A percentile compares a stretch with the other conserved stretches of the same genome.
These are phyloP conservation scores for Tiliacea citrago DNA, from an alignment of 2,888 invertebrate genomes.

Conservation along the genomic window DNA sequence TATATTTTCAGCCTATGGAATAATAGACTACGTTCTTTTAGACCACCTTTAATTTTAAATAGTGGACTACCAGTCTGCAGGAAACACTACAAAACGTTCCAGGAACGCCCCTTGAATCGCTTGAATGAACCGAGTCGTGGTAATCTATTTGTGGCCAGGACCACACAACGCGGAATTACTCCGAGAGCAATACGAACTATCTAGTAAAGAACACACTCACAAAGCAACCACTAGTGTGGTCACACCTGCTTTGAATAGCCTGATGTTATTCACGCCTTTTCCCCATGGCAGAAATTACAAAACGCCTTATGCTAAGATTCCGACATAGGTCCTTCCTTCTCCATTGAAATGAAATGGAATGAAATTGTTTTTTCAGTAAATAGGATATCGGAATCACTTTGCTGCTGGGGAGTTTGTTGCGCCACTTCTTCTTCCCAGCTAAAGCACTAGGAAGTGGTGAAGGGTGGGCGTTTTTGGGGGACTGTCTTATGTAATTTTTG, in stretches of 20 bases:
- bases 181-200: conserved; percentile 16
- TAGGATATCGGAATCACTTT: no score
- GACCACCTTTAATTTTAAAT: background rate
- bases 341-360: no score
- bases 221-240: conserved; percentile 16
- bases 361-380: no score
- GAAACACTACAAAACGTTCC: conserved; percentile 32
- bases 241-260: conserved; percentile 26
- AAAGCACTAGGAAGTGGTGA: no score
- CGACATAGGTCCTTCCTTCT: no score
- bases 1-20: background rate
- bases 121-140: conserved; percentile 25
- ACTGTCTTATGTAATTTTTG: no score
- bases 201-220: conserved; percentile 11
- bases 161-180: conserved; percentile 48
- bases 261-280: background rate
- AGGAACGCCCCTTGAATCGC: conserved; percentile 44
- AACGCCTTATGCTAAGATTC: background rate
- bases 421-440: no score
- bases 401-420: no score
- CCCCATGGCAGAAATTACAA: background rate
- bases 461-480: no score
- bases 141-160: conserved; percentile 46
- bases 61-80: conserved; percentile 18
- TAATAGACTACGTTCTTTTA: background rate